Evolutionary conservation across 2,797 vertebrate species (phyloP).

Genomic region (Danio kyathit): DNA sequence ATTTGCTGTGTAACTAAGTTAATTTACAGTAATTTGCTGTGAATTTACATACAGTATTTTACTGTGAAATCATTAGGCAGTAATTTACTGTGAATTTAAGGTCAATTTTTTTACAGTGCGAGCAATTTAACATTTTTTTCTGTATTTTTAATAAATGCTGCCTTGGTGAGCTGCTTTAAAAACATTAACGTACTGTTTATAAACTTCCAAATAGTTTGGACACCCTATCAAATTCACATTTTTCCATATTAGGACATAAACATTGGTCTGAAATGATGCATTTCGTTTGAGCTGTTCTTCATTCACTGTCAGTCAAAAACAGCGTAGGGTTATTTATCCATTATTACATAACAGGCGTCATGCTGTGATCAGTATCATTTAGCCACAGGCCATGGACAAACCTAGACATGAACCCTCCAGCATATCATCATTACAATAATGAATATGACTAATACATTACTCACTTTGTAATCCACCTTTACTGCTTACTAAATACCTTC

Average conservation of each 20-base stretch:
- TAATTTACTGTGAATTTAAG: too few species aligned
- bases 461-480: background rate
- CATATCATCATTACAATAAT: background rate
- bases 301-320: constrained; percentile 11
- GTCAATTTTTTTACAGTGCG: too few species aligned
- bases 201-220: too few species aligned
- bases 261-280: constrained; percentile 5
- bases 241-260: background rate
- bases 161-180: too few species aligned
- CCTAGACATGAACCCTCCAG: constrained; percentile 19
- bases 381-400: constrained; percentile 11
- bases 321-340: constrained; percentile 8
- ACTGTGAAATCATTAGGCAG: too few species aligned
- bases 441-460: constrained; percentile 17
- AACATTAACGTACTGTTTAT: too few species aligned
- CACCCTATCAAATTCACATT: too few species aligned
- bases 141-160: too few species aligned
- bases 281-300: background rate
- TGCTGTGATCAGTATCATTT: constrained; percentile 27
- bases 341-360: constrained; percentile 11
- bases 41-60: too few species aligned
- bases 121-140: too few species aligned
- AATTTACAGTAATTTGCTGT: too few species aligned
- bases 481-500: background rate
- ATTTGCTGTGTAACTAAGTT: too few species aligned